These are phyloP conservation scores for Babylonia areolata DNA, from an alignment of 1,140 invertebrate genomes.

Conservation along the genomic window DNA sequence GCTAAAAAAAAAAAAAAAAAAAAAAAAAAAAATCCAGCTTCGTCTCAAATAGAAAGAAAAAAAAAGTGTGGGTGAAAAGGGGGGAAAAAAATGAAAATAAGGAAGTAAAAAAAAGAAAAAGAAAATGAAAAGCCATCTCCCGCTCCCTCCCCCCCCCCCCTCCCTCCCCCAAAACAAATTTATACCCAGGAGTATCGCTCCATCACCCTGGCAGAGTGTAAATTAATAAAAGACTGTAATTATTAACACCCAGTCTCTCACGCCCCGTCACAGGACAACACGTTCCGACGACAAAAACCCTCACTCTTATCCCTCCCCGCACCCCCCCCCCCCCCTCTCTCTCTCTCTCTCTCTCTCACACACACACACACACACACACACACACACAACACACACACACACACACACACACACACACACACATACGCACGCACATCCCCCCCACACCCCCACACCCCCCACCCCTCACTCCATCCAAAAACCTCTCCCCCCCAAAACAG, in stretches of 20 bases:
- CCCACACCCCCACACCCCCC: too few relatives aligned
- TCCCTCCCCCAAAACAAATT: slow-evolving; percentile 31
- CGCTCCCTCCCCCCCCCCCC: too few relatives aligned
- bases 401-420: background rate
- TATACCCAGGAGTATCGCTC: background rate
- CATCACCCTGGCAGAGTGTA: slow-evolving; percentile 9
- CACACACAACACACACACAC: background rate
- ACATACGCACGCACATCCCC: too few relatives aligned
- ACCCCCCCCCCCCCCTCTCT: too few relatives aligned
- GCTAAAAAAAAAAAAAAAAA: too few relatives aligned
- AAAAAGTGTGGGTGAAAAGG: too few relatives aligned
- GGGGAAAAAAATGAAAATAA: background rate
- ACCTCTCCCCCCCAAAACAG: too few relatives aligned
- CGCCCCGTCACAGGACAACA: background rate
- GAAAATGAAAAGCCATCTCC: too few relatives aligned
- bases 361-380: background rate
- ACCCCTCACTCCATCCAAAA: too few relatives aligned
- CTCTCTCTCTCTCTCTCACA: background rate
- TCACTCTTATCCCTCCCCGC: too few relatives aligned
- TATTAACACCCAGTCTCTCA: slow-evolving; percentile 20
- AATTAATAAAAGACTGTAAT: slow-evolving; percentile 43
- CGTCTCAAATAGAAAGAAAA: too few relatives aligned
- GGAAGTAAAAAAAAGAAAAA: background rate
- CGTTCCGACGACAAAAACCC: slow-evolving; percentile 26
- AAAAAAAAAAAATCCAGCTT: too few relatives aligned